Conservation (phyloP, 2,797 vertebrate species). For the Stomatorhinus walkeri region DNA sequence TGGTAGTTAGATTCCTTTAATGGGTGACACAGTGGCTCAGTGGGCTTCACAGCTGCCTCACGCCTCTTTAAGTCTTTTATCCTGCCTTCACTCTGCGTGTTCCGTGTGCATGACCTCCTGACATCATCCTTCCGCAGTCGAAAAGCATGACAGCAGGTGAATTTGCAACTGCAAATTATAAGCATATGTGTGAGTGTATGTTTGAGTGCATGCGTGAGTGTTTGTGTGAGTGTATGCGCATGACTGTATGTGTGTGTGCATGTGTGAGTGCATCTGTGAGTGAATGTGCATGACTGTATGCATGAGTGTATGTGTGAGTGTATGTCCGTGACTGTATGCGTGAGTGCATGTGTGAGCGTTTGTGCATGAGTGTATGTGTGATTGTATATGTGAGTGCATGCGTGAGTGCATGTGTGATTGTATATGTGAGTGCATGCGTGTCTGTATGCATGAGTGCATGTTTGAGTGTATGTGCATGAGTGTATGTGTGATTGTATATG, state of each 20-base stretch:
- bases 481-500: not conserved
- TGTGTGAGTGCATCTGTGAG: not conserved
- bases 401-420: too few species aligned
- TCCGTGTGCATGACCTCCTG: not conserved
- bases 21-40: not conserved
- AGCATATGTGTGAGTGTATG: not conserved
- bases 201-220: not conserved
- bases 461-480: not conserved
- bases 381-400: too few species aligned
- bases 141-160: not conserved
- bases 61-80: not conserved
- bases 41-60: not conserved
- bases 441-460: not conserved
- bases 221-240: too few species aligned
- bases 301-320: not conserved
- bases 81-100: not conserved
- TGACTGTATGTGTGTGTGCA: not conserved
- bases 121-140: not conserved
- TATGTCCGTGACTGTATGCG: not conserved
- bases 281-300: not conserved
- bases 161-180: not conserved
- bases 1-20: not conserved
- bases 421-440: not conserved
- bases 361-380: not conserved
- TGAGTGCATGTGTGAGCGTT: not conserved